Evolutionary conservation across 2,113 vertebrate species (phyloP).

Genomic region (Bubalus kerabau): DNA sequence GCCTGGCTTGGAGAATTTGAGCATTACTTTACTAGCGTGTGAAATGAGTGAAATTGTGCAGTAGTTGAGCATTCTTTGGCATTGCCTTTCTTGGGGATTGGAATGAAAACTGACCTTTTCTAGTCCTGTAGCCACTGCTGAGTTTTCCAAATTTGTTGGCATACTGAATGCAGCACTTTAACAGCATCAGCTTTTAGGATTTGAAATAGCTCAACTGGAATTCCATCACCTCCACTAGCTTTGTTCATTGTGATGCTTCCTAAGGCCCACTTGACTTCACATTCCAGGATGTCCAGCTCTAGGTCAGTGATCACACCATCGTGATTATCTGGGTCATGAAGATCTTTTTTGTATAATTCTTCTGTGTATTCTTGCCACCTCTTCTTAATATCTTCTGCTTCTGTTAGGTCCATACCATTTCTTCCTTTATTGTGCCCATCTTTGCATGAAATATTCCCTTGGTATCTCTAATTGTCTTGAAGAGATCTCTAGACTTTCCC

Average conservation of each 20-base stretch:
- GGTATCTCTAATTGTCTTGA: background rate
- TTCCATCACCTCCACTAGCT: background rate
- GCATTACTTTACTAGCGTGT: background rate
- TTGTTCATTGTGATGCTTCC: background rate
- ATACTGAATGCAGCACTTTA: background rate
- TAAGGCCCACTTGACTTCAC: background rate
- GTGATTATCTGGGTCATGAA: background rate
- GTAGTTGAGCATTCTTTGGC: background rate
- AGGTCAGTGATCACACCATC: background rate
- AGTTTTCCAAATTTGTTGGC: background rate
- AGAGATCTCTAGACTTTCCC: background rate
- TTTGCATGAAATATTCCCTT: background rate
- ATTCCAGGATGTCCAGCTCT: background rate
- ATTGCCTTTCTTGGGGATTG: background rate
- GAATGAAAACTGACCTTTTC: background rate
- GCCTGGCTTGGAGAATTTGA: background rate
- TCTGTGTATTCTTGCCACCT: background rate
- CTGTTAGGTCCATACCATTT: background rate
- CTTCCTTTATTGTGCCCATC: background rate
- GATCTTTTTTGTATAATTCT: background rate
- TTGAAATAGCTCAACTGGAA: background rate
- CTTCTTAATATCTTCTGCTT: background rate
- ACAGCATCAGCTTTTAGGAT: background rate
- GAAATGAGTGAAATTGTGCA: accelerated
- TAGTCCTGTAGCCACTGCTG: background rate